These are phyloP conservation scores for Eurypyga helias DNA, from an alignment of 2,113 vertebrate genomes.

Conservation along the genomic window DNA sequence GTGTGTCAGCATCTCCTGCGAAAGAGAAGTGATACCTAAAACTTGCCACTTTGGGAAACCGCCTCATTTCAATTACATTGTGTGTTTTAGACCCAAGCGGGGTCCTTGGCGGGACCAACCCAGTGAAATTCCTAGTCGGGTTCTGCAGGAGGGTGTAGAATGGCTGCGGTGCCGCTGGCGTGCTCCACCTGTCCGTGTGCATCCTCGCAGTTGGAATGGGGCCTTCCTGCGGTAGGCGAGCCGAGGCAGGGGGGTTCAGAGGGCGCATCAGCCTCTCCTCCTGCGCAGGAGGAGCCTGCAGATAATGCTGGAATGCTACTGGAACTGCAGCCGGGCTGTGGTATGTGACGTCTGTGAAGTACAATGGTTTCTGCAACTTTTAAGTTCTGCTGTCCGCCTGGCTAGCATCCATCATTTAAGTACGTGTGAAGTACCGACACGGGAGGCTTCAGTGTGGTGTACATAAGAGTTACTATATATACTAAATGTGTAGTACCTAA, in stretches of 20 bases:
- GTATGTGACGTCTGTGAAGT: constrained; percentile 47
- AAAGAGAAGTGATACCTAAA: neutral
- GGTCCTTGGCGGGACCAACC: accelerated
- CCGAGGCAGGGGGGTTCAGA: neutral
- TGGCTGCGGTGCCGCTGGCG: neutral
- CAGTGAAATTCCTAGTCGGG: neutral
- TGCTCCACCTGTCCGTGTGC: neutral
- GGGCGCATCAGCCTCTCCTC: neutral
- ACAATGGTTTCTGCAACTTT: neutral
- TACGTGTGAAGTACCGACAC: neutral
- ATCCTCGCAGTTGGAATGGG: neutral
- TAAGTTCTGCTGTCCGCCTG: neutral
- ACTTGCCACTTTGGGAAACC: neutral
- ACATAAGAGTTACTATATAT: neutral
- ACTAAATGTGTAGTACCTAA: neutral
- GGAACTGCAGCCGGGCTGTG: neutral
- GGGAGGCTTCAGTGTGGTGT: neutral
- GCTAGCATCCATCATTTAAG: constrained; percentile 31
- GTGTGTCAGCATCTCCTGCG: neutral
- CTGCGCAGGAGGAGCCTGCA: neutral
- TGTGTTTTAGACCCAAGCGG: neutral
- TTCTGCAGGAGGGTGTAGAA: neutral
- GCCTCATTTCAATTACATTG: neutral
- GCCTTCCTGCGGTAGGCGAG: neutral
- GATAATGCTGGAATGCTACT: constrained; percentile 46